These are phyloP conservation scores for Eumaeus atala DNA, from an alignment of 1,140 invertebrate genomes.

Conservation along the genomic window DNA sequence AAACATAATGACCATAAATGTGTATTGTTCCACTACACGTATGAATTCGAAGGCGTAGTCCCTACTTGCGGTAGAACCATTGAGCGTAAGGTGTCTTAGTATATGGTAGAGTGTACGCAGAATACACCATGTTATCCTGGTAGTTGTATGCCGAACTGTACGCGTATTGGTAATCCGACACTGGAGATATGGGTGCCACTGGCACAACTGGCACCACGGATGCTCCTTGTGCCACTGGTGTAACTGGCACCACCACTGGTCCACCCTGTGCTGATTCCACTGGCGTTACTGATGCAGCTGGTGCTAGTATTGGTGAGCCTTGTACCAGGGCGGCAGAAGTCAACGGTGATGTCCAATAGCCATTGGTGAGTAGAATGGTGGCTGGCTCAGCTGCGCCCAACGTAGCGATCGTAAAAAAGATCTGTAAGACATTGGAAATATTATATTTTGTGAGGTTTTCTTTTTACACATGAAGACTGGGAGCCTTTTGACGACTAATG, in stretches of 20 bases:
- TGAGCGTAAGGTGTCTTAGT: constrained; percentile 32
- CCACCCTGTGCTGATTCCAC: constrained; percentile 22
- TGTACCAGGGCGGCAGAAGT: constrained; percentile 20
- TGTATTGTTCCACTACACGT: not conserved
- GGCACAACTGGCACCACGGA: constrained; percentile 18
- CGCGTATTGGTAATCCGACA: constrained; percentile 32
- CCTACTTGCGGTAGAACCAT: constrained; percentile 30
- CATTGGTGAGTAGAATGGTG: constrained; percentile 16
- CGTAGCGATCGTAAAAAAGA: constrained; percentile 23
- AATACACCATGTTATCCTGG: constrained; percentile 28
- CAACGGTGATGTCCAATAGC: constrained; percentile 11
- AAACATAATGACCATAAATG: not conserved
- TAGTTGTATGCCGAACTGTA: constrained; percentile 29
- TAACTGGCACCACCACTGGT: constrained; percentile 17
- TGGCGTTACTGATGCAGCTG: constrained; percentile 19
- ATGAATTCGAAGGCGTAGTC: not conserved
- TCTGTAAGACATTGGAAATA: constrained; percentile 19
- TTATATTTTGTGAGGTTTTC: no score
- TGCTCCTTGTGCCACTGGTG: constrained; percentile 22
- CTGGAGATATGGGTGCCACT: constrained; percentile 14
- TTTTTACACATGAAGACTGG: no score
- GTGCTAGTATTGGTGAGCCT: constrained; percentile 16
- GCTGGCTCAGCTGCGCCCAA: constrained; percentile 27
- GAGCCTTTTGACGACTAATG: no score
- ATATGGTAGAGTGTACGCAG: constrained; percentile 28